These are phyloP conservation scores for Pogonocichla stellata DNA, from an alignment of 2,113 vertebrate genomes.

Conservation along the genomic window DNA sequence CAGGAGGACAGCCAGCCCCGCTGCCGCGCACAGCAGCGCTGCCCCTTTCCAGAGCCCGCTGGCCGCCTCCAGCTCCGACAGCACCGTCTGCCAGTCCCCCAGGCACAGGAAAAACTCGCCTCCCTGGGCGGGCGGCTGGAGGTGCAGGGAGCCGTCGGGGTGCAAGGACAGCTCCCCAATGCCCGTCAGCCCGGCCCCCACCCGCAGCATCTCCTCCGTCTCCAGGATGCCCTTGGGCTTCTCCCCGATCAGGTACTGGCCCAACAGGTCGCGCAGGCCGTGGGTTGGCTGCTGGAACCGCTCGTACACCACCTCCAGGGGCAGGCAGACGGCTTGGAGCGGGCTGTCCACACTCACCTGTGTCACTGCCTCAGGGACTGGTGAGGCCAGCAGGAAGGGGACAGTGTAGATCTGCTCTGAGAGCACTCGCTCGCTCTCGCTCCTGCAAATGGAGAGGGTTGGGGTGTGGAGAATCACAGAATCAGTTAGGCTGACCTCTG, in stretches of 20 bases:
- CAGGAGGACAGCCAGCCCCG: constrained; percentile 64
- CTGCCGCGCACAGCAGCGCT: constrained; percentile 54
- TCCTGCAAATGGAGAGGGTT: constrained; percentile 66
- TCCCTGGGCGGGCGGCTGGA: constrained; percentile 76
- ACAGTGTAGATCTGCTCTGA: constrained; percentile 77
- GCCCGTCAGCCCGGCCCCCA: constrained; percentile 81
- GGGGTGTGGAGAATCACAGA: not conserved
- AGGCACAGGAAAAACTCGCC: constrained; percentile 79
- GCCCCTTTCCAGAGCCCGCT: constrained; percentile 73
- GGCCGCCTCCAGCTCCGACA: constrained; percentile 63
- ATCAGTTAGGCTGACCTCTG: not conserved
- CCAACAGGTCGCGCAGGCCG: constrained; percentile 77
- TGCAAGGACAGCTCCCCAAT: constrained; percentile 82
- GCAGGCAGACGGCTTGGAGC: constrained; percentile 71
- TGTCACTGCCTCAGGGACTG: not conserved
- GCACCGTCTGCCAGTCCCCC: constrained; percentile 77
- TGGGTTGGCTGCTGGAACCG: constrained; percentile 82
- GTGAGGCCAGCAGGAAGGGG: constrained; percentile 76
- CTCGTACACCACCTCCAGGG: constrained; percentile 81
- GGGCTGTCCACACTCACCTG: constrained; percentile 79
- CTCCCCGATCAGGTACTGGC: constrained; percentile 85
- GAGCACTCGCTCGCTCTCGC: constrained; percentile 77
- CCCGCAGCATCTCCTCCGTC: constrained; percentile 86
- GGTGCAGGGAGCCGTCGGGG: constrained; percentile 74
- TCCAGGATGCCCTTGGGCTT: constrained; percentile 88